Conservation (phyloP, 2,888 invertebrate species). For the Trachelus iudaicus region DNA sequence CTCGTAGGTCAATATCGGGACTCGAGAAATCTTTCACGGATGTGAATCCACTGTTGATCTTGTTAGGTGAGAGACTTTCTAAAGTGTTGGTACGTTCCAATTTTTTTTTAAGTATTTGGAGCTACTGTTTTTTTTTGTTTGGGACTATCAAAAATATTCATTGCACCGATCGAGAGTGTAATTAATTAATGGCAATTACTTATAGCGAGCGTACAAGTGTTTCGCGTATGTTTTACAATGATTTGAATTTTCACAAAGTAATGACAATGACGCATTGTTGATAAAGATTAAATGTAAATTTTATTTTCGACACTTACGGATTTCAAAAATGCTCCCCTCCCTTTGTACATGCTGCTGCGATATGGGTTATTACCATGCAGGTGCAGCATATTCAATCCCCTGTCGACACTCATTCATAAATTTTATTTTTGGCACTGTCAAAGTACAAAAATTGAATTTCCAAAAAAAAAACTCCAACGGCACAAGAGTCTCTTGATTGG, state of each 20-base stretch:
- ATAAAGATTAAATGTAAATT: not conserved
- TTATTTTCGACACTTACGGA: constrained; percentile 38
- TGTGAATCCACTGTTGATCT: not conserved
- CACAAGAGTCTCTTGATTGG: not conserved
- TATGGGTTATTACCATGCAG: constrained; percentile 32
- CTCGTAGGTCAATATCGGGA: not conserved
- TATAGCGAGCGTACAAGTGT: not conserved
- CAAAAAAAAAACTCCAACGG: not conserved
- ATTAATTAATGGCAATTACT: not conserved
- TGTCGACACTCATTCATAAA: constrained; percentile 49
- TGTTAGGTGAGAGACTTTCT: not conserved
- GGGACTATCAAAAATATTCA: not conserved
- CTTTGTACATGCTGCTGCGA: constrained; percentile 27
- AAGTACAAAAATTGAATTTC: not conserved
- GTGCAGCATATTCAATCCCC: constrained; percentile 44
- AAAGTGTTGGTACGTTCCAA: not conserved
- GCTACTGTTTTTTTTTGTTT: not conserved
- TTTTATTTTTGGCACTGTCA: not conserved
- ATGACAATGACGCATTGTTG: too few relatives aligned
- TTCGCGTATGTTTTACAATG: too few relatives aligned
- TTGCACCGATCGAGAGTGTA: not conserved
- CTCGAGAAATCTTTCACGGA: not conserved
- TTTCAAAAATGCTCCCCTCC: constrained; percentile 40
- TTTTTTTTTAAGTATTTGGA: not conserved
- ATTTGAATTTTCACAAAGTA: too few relatives aligned